phyloP scores from a whole-genome alignment of 2,888 invertebrate genomes.

The Caenorhabditis macrosperma region DNA sequence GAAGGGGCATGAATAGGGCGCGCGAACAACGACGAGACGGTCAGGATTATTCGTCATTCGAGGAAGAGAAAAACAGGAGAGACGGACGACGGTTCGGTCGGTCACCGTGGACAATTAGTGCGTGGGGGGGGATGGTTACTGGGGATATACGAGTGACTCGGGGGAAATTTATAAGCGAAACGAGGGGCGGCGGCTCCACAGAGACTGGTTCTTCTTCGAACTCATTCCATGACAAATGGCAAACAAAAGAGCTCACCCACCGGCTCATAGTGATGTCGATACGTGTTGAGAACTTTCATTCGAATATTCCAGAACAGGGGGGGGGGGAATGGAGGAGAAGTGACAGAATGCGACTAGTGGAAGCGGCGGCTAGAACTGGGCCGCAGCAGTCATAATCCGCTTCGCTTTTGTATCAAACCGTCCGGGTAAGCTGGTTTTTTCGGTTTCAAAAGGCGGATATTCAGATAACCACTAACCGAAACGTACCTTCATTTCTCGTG shows the following conservation, averaged over 20 bases:
- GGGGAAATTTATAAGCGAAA: neutral
- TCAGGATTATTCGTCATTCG: constrained; percentile 26
- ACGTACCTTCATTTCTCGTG: constrained; percentile 1
- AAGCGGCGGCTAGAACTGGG: constrained; percentile 3
- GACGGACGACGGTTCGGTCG: neutral
- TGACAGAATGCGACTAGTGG: neutral
- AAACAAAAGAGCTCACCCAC: constrained; percentile 23
- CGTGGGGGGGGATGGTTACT: neutral
- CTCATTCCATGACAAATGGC: constrained; percentile 14
- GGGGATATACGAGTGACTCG: constrained; percentile 15
- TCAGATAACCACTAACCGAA: neutral
- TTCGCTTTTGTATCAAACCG: neutral
- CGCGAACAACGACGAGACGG: constrained; percentile 2
- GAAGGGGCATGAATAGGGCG: constrained; percentile 3
- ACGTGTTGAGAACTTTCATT: constrained; percentile 53
- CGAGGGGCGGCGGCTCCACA: neutral
- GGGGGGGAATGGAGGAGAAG: neutral
- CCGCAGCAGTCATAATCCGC: neutral
- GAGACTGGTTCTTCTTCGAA: neutral
- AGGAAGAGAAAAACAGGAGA: neutral
- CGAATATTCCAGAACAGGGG: neutral
- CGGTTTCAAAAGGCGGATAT: constrained; percentile 1
- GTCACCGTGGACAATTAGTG: constrained; percentile 10
- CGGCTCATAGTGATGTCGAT: constrained; percentile 56
- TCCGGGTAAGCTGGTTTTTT: constrained; percentile 1